Evolutionary conservation across 2,113 vertebrate species (phyloP), one percentile per base, ranked within the genome.

Genomic region (Equus quagga): DNA sequence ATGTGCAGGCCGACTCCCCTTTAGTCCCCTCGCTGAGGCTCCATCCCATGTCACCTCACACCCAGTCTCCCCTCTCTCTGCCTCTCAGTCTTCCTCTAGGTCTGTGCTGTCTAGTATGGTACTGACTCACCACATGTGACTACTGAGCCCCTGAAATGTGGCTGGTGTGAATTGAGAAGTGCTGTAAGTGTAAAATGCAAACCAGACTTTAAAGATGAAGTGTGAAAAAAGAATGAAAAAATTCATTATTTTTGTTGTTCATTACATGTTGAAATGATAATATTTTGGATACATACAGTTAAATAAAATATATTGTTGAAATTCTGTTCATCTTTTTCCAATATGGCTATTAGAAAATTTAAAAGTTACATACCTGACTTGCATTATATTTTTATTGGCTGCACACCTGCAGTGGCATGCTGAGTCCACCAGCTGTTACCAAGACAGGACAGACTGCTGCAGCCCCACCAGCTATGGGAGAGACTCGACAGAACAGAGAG

Each of bases 131-230:
- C 49, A 3, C 4, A 1, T 5, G 28, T 51, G 65, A 33, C 64
- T n/a, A 6, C 13, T 11, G 46, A 69, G 46, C 21, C 14, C 64
- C 17, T 51, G 64, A 54, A n/a, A 23, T 36, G 33, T 51, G 64
- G 8, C 83, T 19, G 49, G 6, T 24, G n/a, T 56, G 11, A 3
- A 41, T 10, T 28, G 46, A n/a, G 46, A n/a, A 23, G 73, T 31
- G 49, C 7, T 49, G 24, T 13, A 54, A 67, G 41, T 51, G 73
- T 41, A 2, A 67, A 23, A 41, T 21, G 33, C 9, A 26, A 9
- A 26, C 75, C 17, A 78, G 99, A 99, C 0, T 99, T 99, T 36
- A 99, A 98, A 5, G 98, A 97, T 65, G 99, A 99, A 0, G 99
- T 96, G 44, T 99, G 99, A 5, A 99, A 99, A 78, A 10, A 65